Conservation (phyloP, 2,113 vertebrate species). For the Polypterus bichir region DNA sequence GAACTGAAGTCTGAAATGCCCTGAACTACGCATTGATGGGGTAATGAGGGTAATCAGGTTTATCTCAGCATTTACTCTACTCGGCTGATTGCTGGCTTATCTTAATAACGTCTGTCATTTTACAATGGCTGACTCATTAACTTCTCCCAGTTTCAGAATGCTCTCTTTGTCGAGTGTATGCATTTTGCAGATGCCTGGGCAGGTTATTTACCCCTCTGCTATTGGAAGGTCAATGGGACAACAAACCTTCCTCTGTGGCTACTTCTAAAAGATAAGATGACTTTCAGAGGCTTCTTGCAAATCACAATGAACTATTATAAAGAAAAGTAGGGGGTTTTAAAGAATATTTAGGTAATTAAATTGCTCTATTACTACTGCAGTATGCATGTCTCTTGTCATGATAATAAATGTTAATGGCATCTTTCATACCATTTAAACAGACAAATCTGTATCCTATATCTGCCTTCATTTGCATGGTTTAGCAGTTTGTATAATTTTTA, state of each 20-base stretch:
- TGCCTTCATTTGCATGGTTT: too few relatives aligned
- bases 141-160: slow-evolving; percentile 28
- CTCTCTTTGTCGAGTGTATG: slow-evolving; percentile 32
- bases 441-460: background rate
- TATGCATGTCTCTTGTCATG: slow-evolving; percentile 23
- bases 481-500: too few relatives aligned
- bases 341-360: slow-evolving; percentile 7
- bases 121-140: slow-evolving; percentile 43
- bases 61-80: slow-evolving; percentile 18
- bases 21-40: slow-evolving; percentile 31
- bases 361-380: slow-evolving; percentile 18
- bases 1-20: slow-evolving; percentile 35
- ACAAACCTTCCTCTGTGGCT: slow-evolving; percentile 33
- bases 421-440: slow-evolving; percentile 3
- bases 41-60: slow-evolving; percentile 31
- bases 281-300: slow-evolving; percentile 30
- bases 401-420: slow-evolving; percentile 23
- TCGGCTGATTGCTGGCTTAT: slow-evolving; percentile 20
- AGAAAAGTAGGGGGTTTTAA: slow-evolving; percentile 19
- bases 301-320: slow-evolving; percentile 30
- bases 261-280: slow-evolving; percentile 39
- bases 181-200: slow-evolving; percentile 31
- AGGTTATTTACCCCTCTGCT: slow-evolving; percentile 41
- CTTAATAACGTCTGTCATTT: slow-evolving; percentile 39
- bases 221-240: slow-evolving; percentile 36